Evolutionary conservation across 2,888 invertebrate species (phyloP).

Genomic region (Serrognathus titanus): DNA sequence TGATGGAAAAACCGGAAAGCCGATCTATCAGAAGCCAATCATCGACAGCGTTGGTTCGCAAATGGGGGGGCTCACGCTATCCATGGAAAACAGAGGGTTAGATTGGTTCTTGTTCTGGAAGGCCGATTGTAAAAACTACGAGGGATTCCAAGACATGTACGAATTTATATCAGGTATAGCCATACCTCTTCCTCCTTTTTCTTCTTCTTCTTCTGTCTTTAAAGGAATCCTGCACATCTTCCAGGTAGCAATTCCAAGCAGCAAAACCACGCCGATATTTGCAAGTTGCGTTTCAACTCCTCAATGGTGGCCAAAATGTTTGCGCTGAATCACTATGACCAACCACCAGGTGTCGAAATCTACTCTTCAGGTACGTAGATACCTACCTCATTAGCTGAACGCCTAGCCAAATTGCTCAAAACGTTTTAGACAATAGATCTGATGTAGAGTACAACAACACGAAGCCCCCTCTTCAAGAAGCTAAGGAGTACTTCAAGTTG

Average conservation of each 20-base stretch:
- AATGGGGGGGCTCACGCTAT: slow-evolving; percentile 57
- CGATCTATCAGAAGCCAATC: slow-evolving; percentile 57
- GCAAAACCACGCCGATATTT: slow-evolving; percentile 55
- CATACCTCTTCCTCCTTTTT: no score
- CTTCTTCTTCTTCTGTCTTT: no score
- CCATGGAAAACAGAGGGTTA: slow-evolving; percentile 62
- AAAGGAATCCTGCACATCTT: no score
- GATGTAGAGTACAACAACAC: slow-evolving; percentile 39
- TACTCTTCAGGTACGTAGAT: slow-evolving; percentile 65
- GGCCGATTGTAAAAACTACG: slow-evolving; percentile 58
- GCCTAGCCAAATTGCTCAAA: neutral
- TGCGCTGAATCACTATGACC: slow-evolving; percentile 62
- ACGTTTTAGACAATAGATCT: slow-evolving; percentile 33
- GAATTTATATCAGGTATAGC: slow-evolving; percentile 48
- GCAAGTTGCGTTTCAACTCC: slow-evolving; percentile 67
- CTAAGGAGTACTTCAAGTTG: slow-evolving; percentile 37
- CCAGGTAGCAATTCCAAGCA: slow-evolving; percentile 26
- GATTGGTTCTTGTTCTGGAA: slow-evolving; percentile 79
- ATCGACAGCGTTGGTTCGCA: slow-evolving; percentile 60
- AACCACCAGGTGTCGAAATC: slow-evolving; percentile 68
- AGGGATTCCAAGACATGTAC: slow-evolving; percentile 52
- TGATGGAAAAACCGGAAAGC: slow-evolving; percentile 61
- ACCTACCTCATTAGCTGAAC: neutral
- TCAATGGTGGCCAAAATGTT: slow-evolving; percentile 63
- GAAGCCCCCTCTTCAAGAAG: slow-evolving; percentile 37